Percentiles rank a stretch among this genome's conserved stretches.
phyloP scores from a whole-genome alignment of 2,797 vertebrate genomes.

The Notolepis coatsorum region DNA sequence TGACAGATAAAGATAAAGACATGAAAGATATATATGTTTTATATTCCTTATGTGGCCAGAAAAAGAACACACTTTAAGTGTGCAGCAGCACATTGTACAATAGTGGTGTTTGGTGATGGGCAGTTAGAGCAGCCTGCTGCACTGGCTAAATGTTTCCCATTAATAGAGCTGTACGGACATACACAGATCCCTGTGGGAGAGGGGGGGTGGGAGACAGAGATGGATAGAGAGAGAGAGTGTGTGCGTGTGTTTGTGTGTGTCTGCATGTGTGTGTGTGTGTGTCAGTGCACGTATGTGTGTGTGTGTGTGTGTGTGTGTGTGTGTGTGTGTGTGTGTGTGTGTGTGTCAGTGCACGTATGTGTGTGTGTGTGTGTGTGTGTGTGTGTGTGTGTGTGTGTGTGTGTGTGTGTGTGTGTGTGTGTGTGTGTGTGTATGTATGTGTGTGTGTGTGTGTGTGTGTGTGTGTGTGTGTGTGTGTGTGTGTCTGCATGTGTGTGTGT shows the following conservation, averaged over 20 bases:
- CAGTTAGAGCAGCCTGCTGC: neutral
- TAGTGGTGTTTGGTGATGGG: too few relatives aligned
- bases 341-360: neutral
- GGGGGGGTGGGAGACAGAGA: neutral
- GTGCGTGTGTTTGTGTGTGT: neutral
- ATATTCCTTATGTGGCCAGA: too few relatives aligned
- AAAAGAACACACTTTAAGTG: too few relatives aligned
- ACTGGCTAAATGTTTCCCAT: constrained; percentile 9
- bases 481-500: neutral
- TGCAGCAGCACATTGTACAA: too few relatives aligned
- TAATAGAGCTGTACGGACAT: constrained; percentile 19
- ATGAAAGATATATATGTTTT: too few relatives aligned
- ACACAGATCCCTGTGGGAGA: neutral
- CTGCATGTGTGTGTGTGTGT: neutral
- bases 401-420: neutral
- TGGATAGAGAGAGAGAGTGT: neutral
- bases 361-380: neutral
- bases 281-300: neutral
- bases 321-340: neutral
- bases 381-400: neutral
- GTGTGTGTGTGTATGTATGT: constrained; percentile 35
- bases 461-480: constrained; percentile 8
- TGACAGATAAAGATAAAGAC: too few relatives aligned
- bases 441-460: constrained; percentile 18
- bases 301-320: neutral